These are phyloP conservation scores for Ceyx melanurus DNA, from an alignment of 2,113 vertebrate genomes.

Conservation along the genomic window DNA sequence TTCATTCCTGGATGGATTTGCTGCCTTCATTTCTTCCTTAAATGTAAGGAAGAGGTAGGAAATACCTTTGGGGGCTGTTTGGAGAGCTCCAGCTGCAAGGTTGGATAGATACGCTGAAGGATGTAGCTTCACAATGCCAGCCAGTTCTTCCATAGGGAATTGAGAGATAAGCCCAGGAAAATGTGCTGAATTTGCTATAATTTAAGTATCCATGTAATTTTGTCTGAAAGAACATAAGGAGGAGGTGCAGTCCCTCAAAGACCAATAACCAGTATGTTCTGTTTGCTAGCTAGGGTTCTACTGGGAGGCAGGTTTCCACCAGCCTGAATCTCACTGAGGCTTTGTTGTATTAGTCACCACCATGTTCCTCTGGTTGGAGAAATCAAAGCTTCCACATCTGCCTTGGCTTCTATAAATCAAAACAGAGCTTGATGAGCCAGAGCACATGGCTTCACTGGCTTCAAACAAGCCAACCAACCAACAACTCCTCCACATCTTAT, in stretches of 20 bases:
- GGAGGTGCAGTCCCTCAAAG: not conserved
- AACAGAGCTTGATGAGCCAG: not conserved
- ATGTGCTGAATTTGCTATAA: not conserved
- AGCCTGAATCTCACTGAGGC: not conserved
- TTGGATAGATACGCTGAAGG: not conserved
- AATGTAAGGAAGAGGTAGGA: not conserved
- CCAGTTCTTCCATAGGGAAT: not conserved
- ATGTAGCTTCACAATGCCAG: accelerated
- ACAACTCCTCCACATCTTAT: not conserved
- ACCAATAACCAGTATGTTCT: not conserved
- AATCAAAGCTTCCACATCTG: not conserved
- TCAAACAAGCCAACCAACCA: not conserved
- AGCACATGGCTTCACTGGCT: not conserved
- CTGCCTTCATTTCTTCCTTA: not conserved
- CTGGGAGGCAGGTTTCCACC: not conserved
- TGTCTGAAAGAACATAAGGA: not conserved
- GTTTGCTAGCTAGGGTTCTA: not conserved
- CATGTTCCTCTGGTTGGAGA: not conserved
- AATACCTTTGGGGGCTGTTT: not conserved
- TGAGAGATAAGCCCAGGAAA: not conserved
- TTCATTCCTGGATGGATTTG: not conserved
- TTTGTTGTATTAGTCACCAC: not conserved
- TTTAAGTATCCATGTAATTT: not conserved
- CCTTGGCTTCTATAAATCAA: not conserved
- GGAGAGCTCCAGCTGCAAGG: not conserved